Evolutionary conservation across 2,113 vertebrate species (phyloP), one percentile per base, ranked within the genome.

Genomic region (Stegastes partitus): DNA sequence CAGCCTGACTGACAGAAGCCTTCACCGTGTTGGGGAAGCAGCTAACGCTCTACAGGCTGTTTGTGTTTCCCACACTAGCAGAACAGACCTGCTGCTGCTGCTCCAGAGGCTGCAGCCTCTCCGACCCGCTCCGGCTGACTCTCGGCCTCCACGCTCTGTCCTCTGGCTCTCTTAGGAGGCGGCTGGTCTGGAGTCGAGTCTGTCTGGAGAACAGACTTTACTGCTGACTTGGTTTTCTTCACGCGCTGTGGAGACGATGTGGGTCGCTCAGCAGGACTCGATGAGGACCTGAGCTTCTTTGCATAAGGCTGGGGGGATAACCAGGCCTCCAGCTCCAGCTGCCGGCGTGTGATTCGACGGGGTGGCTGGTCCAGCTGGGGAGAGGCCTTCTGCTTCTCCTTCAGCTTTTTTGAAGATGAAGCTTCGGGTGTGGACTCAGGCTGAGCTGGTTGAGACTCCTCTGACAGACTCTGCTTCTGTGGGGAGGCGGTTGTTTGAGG

Each of bases 101-200:
- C 54, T 77, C 80, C 15, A 49, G 63, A 49, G 7, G 37, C 9
- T 0, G 22, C 0, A 23, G 26, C 26, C 19, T 55, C 11, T 39
- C 9, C 58, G 1, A 2, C 58, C 63, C 77, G 73, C 22, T 81
- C 51, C 25, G 53, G 50, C 0, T 47, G 56, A 51, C 53, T 61
- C 16, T 58, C 81, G 26, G 39, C 15, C 11, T 37, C 15, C 2
- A 0, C 34, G 11, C 2, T 62, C 15, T 66, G 62, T 57, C 55
- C 70, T 82, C 25, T 85, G 62, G 79, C 74, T 87, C 54, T 93
- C 69, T 91, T 93, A 0, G 75, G 5, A 45, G 70, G 54, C 0
- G 75, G 62, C 28, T 61, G 21, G 1, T 86, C 77, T 19, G 3
- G 19, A 37, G 21, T 6, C 12, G 16, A 42, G 37, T 74, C 58